These are phyloP conservation scores for Plutomurus gul DNA, from an alignment of 1,140 invertebrate genomes.

Conservation along the genomic window DNA sequence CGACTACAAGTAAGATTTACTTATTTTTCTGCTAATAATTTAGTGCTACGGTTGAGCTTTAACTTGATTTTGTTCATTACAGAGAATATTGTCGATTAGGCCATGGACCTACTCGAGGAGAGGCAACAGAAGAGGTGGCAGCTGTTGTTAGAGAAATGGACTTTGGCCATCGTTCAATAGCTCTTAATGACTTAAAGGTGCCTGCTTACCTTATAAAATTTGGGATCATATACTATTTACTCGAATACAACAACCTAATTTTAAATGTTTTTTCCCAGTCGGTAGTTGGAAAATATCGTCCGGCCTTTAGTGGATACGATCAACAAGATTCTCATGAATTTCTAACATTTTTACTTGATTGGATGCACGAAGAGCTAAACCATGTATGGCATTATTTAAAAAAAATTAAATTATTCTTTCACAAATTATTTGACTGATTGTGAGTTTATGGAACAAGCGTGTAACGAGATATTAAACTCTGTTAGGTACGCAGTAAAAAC, in stretches of 20 bases:
- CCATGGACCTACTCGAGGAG: slow-evolving; percentile 62
- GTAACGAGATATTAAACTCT: too few relatives aligned
- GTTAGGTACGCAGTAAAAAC: slow-evolving; percentile 53
- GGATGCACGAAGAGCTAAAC: slow-evolving; percentile 86
- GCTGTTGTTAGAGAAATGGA: slow-evolving; percentile 74
- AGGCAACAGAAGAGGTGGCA: slow-evolving; percentile 75
- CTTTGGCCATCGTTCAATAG: slow-evolving; percentile 75
- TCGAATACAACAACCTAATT: neutral
- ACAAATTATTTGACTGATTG: neutral
- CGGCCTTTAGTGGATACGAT: slow-evolving; percentile 78
- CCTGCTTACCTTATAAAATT: slow-evolving; percentile 31
- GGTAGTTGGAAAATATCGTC: slow-evolving; percentile 72
- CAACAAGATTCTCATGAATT: slow-evolving; percentile 97
- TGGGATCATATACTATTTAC: slow-evolving; percentile 8
- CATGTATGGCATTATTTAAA: slow-evolving; percentile 60
- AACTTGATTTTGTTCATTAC: neutral
- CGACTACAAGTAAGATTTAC: slow-evolving; percentile 60
- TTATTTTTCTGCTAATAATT: neutral
- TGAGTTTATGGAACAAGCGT: too few relatives aligned
- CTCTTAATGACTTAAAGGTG: slow-evolving; percentile 77
- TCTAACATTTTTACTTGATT: slow-evolving; percentile 85
- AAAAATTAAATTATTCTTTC: neutral
- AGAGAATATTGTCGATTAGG: slow-evolving; percentile 26
- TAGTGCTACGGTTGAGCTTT: neutral
- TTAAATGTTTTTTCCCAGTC: slow-evolving; percentile 59